These are phyloP conservation scores for Drosophila ambigua DNA, from an alignment of 1,140 invertebrate genomes.

Conservation along the genomic window DNA sequence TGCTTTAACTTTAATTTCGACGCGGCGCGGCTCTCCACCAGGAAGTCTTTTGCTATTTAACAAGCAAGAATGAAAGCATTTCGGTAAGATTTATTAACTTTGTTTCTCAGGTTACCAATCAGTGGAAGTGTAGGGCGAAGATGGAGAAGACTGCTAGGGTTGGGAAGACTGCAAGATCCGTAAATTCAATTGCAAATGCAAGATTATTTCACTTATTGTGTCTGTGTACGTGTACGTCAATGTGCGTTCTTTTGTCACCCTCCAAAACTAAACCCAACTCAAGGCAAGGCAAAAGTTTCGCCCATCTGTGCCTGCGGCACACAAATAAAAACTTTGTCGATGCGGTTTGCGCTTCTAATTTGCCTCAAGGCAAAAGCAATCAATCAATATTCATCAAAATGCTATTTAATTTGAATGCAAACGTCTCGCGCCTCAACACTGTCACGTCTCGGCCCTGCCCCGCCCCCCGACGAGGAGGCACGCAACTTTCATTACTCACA, in stretches of 20 bases:
- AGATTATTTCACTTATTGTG: conserved; percentile 10
- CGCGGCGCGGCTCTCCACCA: conserved; percentile 6
- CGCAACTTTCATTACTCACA: conserved; percentile 56
- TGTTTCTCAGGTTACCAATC: neutral
- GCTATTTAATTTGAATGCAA: conserved; percentile 77
- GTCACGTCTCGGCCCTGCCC: conserved; percentile 35
- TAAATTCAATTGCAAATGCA: conserved; percentile 28
- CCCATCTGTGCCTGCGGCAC: conserved; percentile 8
- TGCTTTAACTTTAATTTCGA: conserved; percentile 28
- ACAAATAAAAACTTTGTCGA: conserved; percentile 63
- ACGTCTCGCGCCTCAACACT: conserved; percentile 32
- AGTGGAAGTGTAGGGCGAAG: too few species aligned
- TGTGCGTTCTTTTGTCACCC: neutral
- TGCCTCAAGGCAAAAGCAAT: conserved; percentile 72
- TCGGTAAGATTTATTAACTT: neutral
- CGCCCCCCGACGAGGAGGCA: conserved; percentile 18
- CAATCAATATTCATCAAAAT: conserved; percentile 79
- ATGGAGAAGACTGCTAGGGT: too few species aligned
- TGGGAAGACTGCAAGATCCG: neutral
- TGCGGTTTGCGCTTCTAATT: conserved; percentile 74
- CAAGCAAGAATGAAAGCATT: conserved; percentile 2
- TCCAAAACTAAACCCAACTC: conserved; percentile 5
- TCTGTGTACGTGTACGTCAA: too few species aligned
- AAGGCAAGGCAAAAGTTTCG: conserved; percentile 59
- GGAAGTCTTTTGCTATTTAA: conserved; percentile 28